Evolutionary conservation across 2,113 vertebrate species (phyloP).

Genomic region (Nothoprocta pentlandii): DNA sequence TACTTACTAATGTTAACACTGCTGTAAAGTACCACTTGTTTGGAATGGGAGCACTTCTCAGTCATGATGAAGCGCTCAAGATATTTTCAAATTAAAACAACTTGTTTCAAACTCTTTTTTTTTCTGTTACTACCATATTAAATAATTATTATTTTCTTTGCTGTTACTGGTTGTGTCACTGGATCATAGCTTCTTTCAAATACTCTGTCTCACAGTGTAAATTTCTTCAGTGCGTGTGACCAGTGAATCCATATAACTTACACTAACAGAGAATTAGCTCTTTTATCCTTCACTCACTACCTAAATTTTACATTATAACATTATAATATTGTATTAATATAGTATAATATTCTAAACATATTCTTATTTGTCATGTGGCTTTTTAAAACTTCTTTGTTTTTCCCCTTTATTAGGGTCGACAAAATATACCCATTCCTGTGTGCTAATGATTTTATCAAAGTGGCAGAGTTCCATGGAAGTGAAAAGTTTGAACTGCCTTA

Average conservation of each 20-base stretch:
- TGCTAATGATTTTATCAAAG: slow-evolving; percentile 66
- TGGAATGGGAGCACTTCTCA: background rate
- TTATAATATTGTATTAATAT: too few relatives aligned
- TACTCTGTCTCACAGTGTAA: background rate
- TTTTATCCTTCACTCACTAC: background rate
- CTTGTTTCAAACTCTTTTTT: background rate
- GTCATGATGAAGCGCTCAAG: background rate
- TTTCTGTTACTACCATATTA: background rate
- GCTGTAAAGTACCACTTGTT: background rate
- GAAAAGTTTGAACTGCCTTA: slow-evolving; percentile 78
- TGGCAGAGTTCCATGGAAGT: slow-evolving; percentile 52
- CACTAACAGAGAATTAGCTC: background rate
- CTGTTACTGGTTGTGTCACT: background rate
- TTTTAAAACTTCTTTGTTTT: slow-evolving; percentile 1
- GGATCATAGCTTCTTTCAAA: background rate
- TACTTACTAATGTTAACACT: background rate
- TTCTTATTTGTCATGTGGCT: background rate
- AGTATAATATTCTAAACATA: background rate
- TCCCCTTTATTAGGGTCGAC: slow-evolving; percentile 44
- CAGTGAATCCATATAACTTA: background rate
- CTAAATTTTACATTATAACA: background rate
- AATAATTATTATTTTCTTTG: background rate
- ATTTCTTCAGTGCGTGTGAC: background rate
- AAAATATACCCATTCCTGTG: slow-evolving; percentile 81
- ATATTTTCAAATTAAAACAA: background rate